A percentile compares a stretch with the other conserved stretches of the same genome.
phyloP scores from a whole-genome alignment of 1,140 invertebrate genomes.

The Drosophila sechellia region DNA sequence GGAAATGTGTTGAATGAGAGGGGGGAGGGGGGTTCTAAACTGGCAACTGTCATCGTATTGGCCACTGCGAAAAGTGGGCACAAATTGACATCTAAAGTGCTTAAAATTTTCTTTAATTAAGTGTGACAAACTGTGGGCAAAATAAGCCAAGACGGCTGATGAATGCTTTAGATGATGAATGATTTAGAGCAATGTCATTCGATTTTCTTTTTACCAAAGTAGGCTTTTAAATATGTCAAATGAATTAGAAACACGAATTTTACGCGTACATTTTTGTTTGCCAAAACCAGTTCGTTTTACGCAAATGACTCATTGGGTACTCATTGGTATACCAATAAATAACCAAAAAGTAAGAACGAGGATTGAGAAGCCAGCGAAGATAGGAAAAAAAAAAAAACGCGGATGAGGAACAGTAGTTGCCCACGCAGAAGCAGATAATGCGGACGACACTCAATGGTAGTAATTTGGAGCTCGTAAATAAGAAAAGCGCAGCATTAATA shows the following conservation, averaged over 20 bases:
- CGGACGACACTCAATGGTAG: constrained; percentile 52
- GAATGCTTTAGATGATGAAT: neutral
- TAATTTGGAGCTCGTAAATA: constrained; percentile 77
- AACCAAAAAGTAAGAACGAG: neutral
- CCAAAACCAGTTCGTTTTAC: too few relatives aligned
- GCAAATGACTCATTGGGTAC: neutral
- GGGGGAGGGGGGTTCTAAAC: constrained; percentile 22
- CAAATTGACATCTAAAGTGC: constrained; percentile 83
- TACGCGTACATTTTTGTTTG: too few relatives aligned
- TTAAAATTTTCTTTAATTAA: constrained; percentile 84
- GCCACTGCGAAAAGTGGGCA: constrained; percentile 65
- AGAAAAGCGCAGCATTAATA: constrained; percentile 72
- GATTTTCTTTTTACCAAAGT: neutral
- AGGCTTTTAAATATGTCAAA: neutral
- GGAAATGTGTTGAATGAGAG: neutral
- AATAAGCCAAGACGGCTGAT: constrained; percentile 12
- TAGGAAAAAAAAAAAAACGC: neutral
- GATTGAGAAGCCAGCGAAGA: neutral
- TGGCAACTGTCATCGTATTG: constrained; percentile 72
- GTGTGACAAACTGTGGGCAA: constrained; percentile 80
- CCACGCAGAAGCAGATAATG: constrained; percentile 24
- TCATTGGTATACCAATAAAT: constrained; percentile 2
- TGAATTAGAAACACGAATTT: neutral
- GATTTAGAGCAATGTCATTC: too few relatives aligned
- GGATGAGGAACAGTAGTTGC: constrained; percentile 4